Conservation (phyloP, 2,888 invertebrate genomes). For the Abrostola triplasia region DNA sequence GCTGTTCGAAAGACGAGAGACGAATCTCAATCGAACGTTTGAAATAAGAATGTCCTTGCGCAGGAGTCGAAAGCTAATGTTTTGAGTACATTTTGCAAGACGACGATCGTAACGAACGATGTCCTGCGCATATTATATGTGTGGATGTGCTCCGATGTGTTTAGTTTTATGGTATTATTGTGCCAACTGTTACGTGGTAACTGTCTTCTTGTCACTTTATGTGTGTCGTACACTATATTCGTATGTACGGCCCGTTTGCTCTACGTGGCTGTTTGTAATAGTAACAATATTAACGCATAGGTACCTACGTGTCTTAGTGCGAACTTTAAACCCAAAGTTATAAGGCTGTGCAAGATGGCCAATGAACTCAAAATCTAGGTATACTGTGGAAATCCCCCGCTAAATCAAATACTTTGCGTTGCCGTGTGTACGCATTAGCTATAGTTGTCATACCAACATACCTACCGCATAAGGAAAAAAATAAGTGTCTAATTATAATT, state of each 20-base stretch:
- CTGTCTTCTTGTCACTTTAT: conserved; percentile 40
- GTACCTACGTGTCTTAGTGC: conserved; percentile 15
- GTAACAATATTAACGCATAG: conserved; percentile 33
- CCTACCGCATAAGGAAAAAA: background rate
- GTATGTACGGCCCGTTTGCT: conserved; percentile 26
- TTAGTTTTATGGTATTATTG: conserved; percentile 51
- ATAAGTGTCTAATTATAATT: background rate
- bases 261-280: conserved; percentile 33
- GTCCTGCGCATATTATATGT: conserved; percentile 71
- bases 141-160: conserved; percentile 53
- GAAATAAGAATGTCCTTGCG: conserved; percentile 78
- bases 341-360: conserved; percentile 3
- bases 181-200: conserved; percentile 58
- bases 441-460: background rate
- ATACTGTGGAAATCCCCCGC: conserved; percentile 2
- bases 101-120: conserved; percentile 71
- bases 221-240: conserved; percentile 41
- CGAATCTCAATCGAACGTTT: conserved; percentile 65
- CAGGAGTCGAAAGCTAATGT: conserved; percentile 66
- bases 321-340: conserved; percentile 31
- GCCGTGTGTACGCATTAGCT: background rate
- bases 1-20: conserved; percentile 58
- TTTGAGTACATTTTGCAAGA: conserved; percentile 76
- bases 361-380: conserved; percentile 11
- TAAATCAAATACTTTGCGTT: background rate